Percentiles rank a stretch among this genome's conserved stretches.
These are phyloP conservation scores for Vombatus ursinus DNA, from an alignment of 2,113 vertebrate species.

Conservation along the genomic window DNA sequence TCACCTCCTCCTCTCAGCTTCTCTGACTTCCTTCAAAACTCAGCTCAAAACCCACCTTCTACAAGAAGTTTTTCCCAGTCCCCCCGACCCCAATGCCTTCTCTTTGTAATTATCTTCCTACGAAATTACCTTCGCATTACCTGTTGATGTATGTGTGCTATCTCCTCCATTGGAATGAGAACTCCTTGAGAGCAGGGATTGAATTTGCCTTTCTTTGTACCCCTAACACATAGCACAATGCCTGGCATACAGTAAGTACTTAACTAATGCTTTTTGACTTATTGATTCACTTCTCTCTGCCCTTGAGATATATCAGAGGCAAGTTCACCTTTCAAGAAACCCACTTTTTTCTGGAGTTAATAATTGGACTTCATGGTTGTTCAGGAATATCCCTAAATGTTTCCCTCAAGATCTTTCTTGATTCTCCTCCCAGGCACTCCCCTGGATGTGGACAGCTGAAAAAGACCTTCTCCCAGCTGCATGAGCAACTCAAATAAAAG, in stretches of 20 bases:
- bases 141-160: background rate
- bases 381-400: background rate
- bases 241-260: background rate
- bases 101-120: too few relatives aligned
- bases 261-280: too few relatives aligned
- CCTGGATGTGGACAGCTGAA: background rate
- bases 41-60: background rate
- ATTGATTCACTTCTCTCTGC: background rate
- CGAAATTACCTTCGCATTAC: too few relatives aligned
- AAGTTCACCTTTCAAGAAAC: background rate
- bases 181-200: background rate
- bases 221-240: background rate
- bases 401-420: background rate
- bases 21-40: background rate
- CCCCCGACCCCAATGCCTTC: too few relatives aligned
- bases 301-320: background rate
- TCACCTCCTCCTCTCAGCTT: background rate
- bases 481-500: background rate
- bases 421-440: background rate
- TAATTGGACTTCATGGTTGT: background rate
- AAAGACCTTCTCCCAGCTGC: background rate
- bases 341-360: too few relatives aligned
- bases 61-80: too few relatives aligned
- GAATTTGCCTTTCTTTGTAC: background rate
- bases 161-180: background rate